These are phyloP conservation scores for Tangara arthus DNA, from an alignment of 2,797 vertebrate species.

Conservation along the genomic window DNA sequence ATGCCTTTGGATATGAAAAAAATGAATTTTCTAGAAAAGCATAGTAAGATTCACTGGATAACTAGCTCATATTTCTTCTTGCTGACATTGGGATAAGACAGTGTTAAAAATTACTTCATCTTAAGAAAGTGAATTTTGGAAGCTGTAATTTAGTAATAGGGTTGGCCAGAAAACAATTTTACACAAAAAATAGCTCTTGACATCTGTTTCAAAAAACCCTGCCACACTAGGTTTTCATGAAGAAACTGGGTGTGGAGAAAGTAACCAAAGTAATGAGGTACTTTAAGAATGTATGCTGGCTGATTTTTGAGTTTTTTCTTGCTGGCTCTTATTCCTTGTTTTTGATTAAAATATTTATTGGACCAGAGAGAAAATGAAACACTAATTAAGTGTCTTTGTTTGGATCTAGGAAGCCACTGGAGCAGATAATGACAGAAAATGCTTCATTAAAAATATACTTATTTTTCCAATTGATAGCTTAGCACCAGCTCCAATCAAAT, in stretches of 20 bases:
- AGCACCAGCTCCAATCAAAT: background rate
- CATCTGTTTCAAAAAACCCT: background rate
- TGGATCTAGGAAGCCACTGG: background rate
- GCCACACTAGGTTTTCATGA: background rate
- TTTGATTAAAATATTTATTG: conserved; percentile 26
- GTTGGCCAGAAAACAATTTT: background rate
- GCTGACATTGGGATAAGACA: background rate
- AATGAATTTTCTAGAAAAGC: background rate
- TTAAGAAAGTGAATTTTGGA: background rate
- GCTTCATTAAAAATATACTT: conserved; percentile 2
- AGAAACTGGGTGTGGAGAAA: background rate
- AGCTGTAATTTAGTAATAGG: background rate
- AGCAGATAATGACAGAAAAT: conserved; percentile 50
- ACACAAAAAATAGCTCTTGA: background rate
- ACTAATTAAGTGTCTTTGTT: conserved; percentile 40
- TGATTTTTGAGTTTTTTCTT: background rate
- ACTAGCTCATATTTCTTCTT: background rate
- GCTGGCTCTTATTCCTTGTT: background rate
- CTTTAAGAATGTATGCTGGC: background rate
- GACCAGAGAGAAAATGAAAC: conserved; percentile 7
- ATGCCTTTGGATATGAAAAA: background rate
- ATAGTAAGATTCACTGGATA: background rate
- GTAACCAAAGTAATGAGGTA: background rate
- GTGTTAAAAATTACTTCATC: background rate
- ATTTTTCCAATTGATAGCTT: conserved; percentile 26